These are phyloP conservation scores for Brachionus koreanus DNA, from an alignment of 1,140 invertebrate species.

Conservation along the genomic window DNA sequence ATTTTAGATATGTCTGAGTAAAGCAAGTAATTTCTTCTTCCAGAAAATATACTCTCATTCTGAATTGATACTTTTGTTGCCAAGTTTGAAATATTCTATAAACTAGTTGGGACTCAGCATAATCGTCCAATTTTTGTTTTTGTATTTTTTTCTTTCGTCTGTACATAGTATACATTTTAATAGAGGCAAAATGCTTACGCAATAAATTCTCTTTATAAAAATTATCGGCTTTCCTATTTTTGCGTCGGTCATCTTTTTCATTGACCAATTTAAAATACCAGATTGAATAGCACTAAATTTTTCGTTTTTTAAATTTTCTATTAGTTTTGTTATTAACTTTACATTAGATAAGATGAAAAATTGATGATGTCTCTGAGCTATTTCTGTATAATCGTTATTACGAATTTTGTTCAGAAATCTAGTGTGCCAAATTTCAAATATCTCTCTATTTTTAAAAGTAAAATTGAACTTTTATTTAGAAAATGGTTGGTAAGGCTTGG, in stretches of 20 bases:
- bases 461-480: background rate
- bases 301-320: background rate
- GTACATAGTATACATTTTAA: slow-evolving; percentile 40
- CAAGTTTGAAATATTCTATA: slow-evolving; percentile 33
- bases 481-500: too few relatives aligned
- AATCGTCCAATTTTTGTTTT: slow-evolving; percentile 31
- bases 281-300: background rate
- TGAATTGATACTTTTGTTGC: background rate
- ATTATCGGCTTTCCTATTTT: background rate
- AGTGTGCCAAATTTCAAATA: background rate
- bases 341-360: background rate
- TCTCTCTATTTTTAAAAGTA: background rate
- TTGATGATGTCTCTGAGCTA: background rate
- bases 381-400: background rate
- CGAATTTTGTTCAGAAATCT: background rate
- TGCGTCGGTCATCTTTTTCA: slow-evolving; percentile 41
- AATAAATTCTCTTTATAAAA: background rate
- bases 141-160: slow-evolving; percentile 40
- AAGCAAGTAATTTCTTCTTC: background rate
- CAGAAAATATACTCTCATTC: background rate
- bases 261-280: slow-evolving; percentile 7
- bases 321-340: background rate
- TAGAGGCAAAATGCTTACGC: background rate
- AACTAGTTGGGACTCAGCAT: slow-evolving; percentile 24
- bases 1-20: slow-evolving; percentile 10